Conservation (phyloP, 2,888 invertebrate species). For the Drosophila mulleri region DNA sequence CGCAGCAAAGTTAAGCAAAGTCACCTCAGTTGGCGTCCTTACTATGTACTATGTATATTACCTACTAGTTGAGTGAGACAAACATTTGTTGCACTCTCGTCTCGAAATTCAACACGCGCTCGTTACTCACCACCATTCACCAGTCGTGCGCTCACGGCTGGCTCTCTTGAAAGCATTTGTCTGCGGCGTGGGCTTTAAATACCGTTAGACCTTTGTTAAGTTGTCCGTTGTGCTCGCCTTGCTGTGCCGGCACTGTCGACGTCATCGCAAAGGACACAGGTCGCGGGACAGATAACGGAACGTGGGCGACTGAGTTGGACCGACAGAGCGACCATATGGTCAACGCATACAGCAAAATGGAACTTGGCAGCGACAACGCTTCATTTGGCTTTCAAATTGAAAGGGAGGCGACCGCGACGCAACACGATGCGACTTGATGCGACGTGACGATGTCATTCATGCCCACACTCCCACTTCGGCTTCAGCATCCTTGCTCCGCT, state of each 20-base stretch:
- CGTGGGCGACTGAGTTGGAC: conserved; percentile 35
- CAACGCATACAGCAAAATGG: conserved; percentile 68
- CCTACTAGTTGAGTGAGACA: conserved; percentile 41
- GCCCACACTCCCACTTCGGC: neutral
- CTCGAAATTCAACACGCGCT: conserved; percentile 44
- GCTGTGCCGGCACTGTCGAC: conserved; percentile 45
- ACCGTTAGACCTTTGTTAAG: conserved; percentile 63
- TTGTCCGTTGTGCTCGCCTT: neutral
- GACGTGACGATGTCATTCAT: conserved; percentile 43
- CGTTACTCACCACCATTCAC: conserved; percentile 39
- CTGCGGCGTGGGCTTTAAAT: conserved; percentile 16
- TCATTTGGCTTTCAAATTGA: conserved; percentile 15
- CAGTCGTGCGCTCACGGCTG: conserved; percentile 22
- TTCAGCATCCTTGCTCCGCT: conserved; percentile 41
- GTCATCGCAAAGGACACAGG: conserved; percentile 71
- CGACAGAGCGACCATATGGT: conserved; percentile 64
- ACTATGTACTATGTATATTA: conserved; percentile 31
- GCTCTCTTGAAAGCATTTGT: conserved; percentile 11
- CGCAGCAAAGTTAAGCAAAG: conserved; percentile 33
- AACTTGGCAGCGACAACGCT: conserved; percentile 44
- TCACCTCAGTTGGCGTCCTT: conserved; percentile 25
- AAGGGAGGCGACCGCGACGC: conserved; percentile 40
- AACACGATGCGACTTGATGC: conserved; percentile 32
- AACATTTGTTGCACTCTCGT: conserved; percentile 73
- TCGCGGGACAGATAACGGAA: conserved; percentile 8